Percentiles rank a stretch among this genome's conserved stretches.
phyloP scores from a whole-genome alignment of 1,140 invertebrate species.

The Drosophila triauraria region DNA sequence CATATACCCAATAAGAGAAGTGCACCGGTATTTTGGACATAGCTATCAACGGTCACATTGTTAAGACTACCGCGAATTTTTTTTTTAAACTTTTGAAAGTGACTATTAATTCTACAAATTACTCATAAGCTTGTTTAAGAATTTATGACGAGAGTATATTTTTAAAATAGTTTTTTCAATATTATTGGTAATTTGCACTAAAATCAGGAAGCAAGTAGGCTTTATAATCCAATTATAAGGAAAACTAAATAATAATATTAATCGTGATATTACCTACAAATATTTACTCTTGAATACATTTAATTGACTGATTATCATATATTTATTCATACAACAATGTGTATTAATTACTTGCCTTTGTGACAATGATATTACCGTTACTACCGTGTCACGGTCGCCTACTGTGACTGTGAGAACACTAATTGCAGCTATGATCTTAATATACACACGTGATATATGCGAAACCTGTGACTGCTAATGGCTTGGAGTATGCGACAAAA shows the following conservation, averaged over 20 bases:
- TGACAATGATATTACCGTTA: background rate
- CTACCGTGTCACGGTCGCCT: constrained; percentile 17
- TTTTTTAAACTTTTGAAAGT: background rate
- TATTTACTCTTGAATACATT: no score
- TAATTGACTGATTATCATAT: no score
- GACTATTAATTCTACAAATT: background rate
- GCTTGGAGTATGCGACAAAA: constrained; percentile 31
- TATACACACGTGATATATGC: background rate
- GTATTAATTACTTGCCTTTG: background rate
- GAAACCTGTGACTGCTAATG: constrained; percentile 15
- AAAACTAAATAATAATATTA: no score
- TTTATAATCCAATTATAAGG: no score
- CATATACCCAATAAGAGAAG: no score
- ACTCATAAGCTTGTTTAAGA: no score
- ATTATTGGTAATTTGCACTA: no score
- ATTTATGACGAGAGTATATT: no score
- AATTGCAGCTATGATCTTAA: background rate
- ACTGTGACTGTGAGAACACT: background rate
- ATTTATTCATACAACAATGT: no score
- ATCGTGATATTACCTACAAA: no score
- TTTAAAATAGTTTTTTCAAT: no score
- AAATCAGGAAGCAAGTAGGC: no score
- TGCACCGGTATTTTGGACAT: background rate
- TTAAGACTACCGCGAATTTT: background rate
- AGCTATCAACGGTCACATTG: background rate